Conservation (phyloP, 2,888 invertebrate species). For the Cartodere bifasciata region DNA sequence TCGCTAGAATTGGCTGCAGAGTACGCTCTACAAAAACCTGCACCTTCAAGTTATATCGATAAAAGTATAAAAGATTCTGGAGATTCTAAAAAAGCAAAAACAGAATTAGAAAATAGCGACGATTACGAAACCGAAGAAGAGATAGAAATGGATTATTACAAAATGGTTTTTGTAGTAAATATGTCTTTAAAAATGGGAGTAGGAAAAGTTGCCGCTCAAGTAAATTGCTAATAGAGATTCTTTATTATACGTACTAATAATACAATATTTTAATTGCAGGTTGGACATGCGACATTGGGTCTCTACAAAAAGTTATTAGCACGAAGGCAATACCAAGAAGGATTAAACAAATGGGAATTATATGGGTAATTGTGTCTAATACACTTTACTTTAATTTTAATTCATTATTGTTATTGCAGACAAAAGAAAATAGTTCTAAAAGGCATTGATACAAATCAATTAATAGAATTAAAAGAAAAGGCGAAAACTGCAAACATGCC, state of each 20-base stretch:
- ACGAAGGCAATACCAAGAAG: conserved; percentile 31
- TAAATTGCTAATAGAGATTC: conserved; percentile 21
- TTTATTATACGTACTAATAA: conserved; percentile 2
- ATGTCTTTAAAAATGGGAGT: conserved; percentile 45
- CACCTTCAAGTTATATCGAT: no score
- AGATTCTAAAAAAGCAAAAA: conserved; percentile 10
- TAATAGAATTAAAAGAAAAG: conserved; percentile 30
- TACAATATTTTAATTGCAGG: conserved; percentile 23
- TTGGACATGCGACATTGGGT: conserved; percentile 46
- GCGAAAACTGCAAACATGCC: conserved; percentile 26
- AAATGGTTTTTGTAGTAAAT: conserved; percentile 55
- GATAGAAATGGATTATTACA: conserved; percentile 33
- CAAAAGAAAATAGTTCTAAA: conserved; percentile 36
- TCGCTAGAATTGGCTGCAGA: conserved; percentile 41
- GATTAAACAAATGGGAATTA: conserved; percentile 40
- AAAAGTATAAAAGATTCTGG: conserved; percentile 26
- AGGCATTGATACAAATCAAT: conserved; percentile 30
- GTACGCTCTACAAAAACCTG: no score
- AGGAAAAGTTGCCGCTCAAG: conserved; percentile 48
- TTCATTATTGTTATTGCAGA: conserved; percentile 18
- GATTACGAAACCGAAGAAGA: conserved; percentile 23
- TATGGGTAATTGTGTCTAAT: conserved; percentile 27
- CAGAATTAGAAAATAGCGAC: conserved; percentile 18
- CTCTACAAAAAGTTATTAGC: conserved; percentile 39
- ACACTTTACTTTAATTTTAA: conserved; percentile 2